phyloP scores from a whole-genome alignment of 2,888 invertebrate genomes.

The Cynaeus angustus region DNA sequence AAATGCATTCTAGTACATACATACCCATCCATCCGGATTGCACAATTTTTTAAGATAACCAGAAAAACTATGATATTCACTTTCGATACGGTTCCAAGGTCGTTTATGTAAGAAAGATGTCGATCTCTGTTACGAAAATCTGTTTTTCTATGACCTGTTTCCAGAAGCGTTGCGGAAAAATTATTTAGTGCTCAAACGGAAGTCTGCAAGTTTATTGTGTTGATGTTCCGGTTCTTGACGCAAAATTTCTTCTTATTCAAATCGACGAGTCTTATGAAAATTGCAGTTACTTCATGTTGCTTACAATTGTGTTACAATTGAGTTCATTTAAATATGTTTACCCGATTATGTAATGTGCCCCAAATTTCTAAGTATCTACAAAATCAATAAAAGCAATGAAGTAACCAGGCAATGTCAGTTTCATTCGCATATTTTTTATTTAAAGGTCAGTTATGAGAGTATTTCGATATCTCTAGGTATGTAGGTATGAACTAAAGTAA shows the following conservation, averaged over 20 bases:
- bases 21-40: slow-evolving; percentile 3
- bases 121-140: slow-evolving; percentile 25
- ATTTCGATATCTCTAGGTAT: no score
- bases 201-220: slow-evolving; percentile 31
- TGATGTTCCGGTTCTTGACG: slow-evolving; percentile 36
- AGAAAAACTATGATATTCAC: no score
- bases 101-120: slow-evolving; percentile 17
- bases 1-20: not conserved
- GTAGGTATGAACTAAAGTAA: no score
- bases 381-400: slow-evolving; percentile 23
- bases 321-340: slow-evolving; percentile 11
- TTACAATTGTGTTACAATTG: slow-evolving; percentile 9
- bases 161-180: slow-evolving; percentile 30
- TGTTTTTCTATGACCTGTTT: slow-evolving; percentile 32
- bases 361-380: slow-evolving; percentile 1
- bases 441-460: slow-evolving; percentile 24
- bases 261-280: slow-evolving; percentile 15
- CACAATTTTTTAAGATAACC: slow-evolving; percentile 16
- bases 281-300: slow-evolving; percentile 10
- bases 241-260: slow-evolving; percentile 29
- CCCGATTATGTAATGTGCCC: slow-evolving; percentile 3
- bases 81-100: slow-evolving; percentile 4
- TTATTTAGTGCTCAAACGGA: slow-evolving; percentile 18
- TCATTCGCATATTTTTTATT: not conserved
- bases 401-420: slow-evolving; percentile 10